Base-by-base conservation (phyloP, 35 echinoderm and acorn worm species). In the Apostichopus californicus region DNA sequence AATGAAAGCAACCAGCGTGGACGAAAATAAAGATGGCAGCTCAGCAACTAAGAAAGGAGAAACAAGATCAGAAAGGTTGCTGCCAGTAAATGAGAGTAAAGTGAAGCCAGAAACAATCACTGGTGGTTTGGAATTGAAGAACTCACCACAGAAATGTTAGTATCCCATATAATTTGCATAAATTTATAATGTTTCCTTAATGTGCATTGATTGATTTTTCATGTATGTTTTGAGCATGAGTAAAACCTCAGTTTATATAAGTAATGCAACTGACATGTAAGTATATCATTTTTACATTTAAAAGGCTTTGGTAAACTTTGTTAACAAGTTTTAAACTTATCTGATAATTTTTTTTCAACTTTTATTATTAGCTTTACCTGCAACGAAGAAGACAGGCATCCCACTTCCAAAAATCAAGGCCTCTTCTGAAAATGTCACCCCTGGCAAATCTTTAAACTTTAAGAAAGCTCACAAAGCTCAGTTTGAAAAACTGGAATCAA, bases 401-500 rank as follows among this genome's bases (percentile, higher is more conserved):
- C 88, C 88, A 21, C 63, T 90, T 6, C 87, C 93, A 26, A 86
- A 84, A 25, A 58, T 81, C 17, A 80, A 86, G 25, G 28, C 56
- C 26, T 13, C 73, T 73, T 86, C 64, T 5, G 88, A 93, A 83
- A 73, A 90, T 18, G 54, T 84, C 11, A 95, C 96, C 1, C 93
- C 95, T 8, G 93, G 91, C 25, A 95, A 91, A 73, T 78, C 89
- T 57, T 92, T 93, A 55, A 92, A 96, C 89, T 96, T 95, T 86
- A 81, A 75, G 66, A 94, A 94, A 83, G 85, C 91, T 6, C 97
- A 99, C 86, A 78, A 94, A 77, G 89, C 86, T 58, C 86, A 92
- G 3, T 94, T 96, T 64, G 86, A 96, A 8, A 94, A 99, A 87
- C 96, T 99, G 93, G 97, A 99, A 77, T 96, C 95, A 12, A 99